Evolutionary conservation across 1,140 invertebrate species (phyloP).

Genomic region (Littorina saxatilis): DNA sequence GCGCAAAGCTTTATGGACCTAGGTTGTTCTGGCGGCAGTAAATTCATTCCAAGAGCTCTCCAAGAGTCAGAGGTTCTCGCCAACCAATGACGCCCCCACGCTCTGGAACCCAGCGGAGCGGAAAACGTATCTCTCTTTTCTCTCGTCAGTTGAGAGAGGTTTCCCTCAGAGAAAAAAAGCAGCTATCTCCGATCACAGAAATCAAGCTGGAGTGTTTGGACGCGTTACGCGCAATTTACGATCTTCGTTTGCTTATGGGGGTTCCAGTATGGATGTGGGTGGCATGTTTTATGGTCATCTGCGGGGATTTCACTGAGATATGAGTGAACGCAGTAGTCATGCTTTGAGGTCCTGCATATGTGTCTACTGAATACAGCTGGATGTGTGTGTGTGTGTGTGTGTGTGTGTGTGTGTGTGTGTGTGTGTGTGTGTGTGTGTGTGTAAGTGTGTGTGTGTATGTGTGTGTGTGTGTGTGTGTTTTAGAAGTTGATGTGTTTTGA

Average conservation of each 20-base stretch:
- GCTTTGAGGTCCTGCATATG: too few species aligned
- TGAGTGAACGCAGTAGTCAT: too few species aligned
- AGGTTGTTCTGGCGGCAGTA: neutral
- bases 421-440: neutral
- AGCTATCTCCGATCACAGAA: neutral
- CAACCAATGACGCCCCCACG: neutral
- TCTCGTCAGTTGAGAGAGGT: neutral
- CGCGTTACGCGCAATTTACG: conserved; percentile 4
- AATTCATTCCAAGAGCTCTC: neutral
- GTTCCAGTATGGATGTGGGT: too few species aligned
- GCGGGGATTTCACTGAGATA: too few species aligned
- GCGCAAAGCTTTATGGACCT: too few species aligned
- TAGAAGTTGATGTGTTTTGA: too few species aligned
- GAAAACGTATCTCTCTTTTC: conserved; percentile 7
- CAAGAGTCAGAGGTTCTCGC: neutral
- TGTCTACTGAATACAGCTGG: too few species aligned
- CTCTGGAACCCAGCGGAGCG: neutral
- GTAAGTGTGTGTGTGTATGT: too few species aligned
- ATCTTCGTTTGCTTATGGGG: too few species aligned
- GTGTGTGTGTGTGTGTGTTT: too few species aligned
- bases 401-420: neutral
- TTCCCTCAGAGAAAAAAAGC: neutral
- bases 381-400: too few species aligned
- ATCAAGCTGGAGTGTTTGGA: neutral
- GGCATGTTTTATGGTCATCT: too few species aligned